Evolutionary conservation across 2,797 vertebrate species (phyloP).

Genomic region (Muscicapa striata): DNA sequence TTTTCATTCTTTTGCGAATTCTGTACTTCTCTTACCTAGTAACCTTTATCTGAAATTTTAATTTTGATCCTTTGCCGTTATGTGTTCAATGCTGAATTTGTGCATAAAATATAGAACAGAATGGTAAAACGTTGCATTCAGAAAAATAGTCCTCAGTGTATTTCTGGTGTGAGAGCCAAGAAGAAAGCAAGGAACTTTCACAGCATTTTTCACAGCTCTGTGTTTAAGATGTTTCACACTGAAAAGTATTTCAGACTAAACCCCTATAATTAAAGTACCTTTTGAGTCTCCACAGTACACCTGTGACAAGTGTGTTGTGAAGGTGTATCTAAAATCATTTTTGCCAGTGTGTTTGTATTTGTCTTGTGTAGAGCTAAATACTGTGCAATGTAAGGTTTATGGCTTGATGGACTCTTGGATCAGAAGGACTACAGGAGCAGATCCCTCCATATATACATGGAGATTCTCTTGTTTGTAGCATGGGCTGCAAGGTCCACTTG

Average conservation of each 20-base stretch:
- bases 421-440: background rate
- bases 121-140: background rate
- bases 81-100: background rate
- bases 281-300: background rate
- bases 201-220: background rate
- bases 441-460: rapidly evolving
- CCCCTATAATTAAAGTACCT: background rate
- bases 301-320: background rate
- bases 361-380: background rate
- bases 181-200: background rate
- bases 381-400: background rate
- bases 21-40: background rate
- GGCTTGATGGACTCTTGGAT: background rate
- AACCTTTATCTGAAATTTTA: background rate
- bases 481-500: background rate
- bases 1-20: background rate
- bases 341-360: background rate
- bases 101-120: background rate
- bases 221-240: background rate
- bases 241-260: background rate
- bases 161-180: background rate
- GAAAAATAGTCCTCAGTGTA: background rate
- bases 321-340: background rate
- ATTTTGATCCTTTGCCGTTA: background rate
- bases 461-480: background rate